A percentile compares a stretch with the other conserved stretches of the same genome.
phyloP scores from a whole-genome alignment of 2,797 vertebrate genomes.

The Denticeps clupeoides region DNA sequence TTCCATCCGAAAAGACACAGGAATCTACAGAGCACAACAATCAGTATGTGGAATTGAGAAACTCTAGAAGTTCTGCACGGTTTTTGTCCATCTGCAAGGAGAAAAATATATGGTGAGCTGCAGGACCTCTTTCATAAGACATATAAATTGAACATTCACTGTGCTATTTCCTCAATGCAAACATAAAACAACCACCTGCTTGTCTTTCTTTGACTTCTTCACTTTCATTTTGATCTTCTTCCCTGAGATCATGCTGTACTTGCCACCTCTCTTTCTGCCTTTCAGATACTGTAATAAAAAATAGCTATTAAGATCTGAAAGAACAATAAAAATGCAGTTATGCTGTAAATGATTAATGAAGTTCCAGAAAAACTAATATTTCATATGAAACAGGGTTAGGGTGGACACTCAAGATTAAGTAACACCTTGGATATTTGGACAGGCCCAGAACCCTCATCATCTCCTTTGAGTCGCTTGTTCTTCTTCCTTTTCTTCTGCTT shows the following conservation, averaged over 20 bases:
- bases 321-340: too few species aligned
- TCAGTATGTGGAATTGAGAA: constrained; percentile 79
- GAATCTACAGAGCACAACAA: too few species aligned
- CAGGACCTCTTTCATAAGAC: background rate
- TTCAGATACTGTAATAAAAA: constrained; percentile 68
- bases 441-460: constrained; percentile 63
- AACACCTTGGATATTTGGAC: constrained; percentile 84
- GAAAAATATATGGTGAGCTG: too few species aligned
- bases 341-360: too few species aligned
- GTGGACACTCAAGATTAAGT: background rate
- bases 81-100: constrained; percentile 76
- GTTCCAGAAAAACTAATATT: background rate
- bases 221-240: constrained; percentile 94
- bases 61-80: constrained; percentile 75
- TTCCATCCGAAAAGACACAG: too few species aligned
- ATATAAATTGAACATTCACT: background rate
- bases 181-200: constrained; percentile 68
- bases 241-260: constrained; percentile 91
- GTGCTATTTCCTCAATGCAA: too few species aligned
- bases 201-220: constrained; percentile 87
- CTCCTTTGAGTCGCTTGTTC: constrained; percentile 72
- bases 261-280: constrained; percentile 74
- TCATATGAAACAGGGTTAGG: too few species aligned
- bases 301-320: too few species aligned
- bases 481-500: constrained; percentile 77